These are phyloP conservation scores for Diprion similis DNA, from an alignment of 1,140 invertebrate genomes.

Conservation along the genomic window DNA sequence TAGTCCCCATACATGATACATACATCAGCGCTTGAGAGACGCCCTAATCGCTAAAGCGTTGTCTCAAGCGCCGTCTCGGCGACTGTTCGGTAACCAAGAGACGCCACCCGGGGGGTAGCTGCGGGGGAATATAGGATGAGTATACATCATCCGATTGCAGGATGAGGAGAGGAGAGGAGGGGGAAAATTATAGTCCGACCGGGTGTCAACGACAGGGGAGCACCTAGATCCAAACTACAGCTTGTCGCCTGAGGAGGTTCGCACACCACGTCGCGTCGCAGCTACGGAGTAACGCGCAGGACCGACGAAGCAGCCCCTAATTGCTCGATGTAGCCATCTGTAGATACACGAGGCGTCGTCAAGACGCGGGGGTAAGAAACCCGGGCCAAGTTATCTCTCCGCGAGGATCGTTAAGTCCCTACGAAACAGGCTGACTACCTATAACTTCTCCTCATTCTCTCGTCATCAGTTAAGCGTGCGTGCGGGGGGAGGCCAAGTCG, in stretches of 20 bases:
- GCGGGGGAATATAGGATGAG: background rate
- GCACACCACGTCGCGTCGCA: background rate
- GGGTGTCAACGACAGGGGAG: conserved; percentile 13
- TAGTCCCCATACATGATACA: background rate
- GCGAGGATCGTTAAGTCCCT: background rate
- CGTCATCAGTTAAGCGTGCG: background rate
- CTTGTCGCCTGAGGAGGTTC: background rate
- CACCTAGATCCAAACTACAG: background rate
- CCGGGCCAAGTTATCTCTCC: background rate
- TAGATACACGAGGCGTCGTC: conserved; percentile 1
- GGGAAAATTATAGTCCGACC: conserved; percentile 8
- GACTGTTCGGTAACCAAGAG: background rate
- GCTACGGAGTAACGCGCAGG: background rate
- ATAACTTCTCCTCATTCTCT: background rate
- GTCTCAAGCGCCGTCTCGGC: background rate
- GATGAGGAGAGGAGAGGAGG: background rate
- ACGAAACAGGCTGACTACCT: background rate
- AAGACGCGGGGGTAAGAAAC: background rate
- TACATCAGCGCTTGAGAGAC: background rate
- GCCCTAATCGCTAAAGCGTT: conserved; percentile 1
- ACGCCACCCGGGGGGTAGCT: background rate
- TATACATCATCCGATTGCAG: background rate
- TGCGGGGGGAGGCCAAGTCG: background rate
- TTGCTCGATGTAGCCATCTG: conserved; percentile 17
- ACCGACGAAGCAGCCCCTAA: conserved; percentile 10